Evolutionary conservation across 2,797 vertebrate species (phyloP), one percentile per base, ranked within the genome.

Genomic region (Synanceia verrucosa): DNA sequence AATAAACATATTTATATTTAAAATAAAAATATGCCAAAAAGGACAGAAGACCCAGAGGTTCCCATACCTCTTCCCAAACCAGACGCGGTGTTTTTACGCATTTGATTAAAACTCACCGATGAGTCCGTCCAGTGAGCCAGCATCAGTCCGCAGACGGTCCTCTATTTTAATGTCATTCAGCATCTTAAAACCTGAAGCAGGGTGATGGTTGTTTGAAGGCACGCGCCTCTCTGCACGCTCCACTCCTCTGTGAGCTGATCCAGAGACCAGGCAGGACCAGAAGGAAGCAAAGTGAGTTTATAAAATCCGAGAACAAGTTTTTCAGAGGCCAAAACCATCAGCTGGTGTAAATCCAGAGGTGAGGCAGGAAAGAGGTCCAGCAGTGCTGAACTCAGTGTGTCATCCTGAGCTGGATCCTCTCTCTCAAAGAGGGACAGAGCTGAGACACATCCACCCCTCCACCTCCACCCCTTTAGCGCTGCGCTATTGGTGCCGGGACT

Each of bases 101-200:
- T n/a, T n/a, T n/a, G n/a, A n/a, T n/a, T n/a, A n/a, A 6, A 18
- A 92, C 95, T 96, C 91, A 97, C 96, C 95, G 61, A 94, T 91
- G 63, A 95, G 79, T 36, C 91, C 92, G 71, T 94, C 94, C 56
- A 96, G 65, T 18, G 94, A 90, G 60, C 93, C 91, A 21, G 93
- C 88, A 7, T 94, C 95, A 13, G 92, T 92, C 72, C 94, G 88
- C 77, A 95, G 88, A 72, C 93, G 92, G 0, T 76, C 79, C 2
- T 85, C 77, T 2, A 75, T 31, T 9, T 84, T 73, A 7, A 84
- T 59, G 82, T 95, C 94, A 90, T 95, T 94, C 88, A 96, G 80
- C 96, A 96, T 96, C 91, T 92, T 93, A 31, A 91, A 58, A 73
- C 93, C 85, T 13, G 10, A 50, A 75, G 93, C 91, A 36, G 89